Evolutionary conservation across 2,113 vertebrate species (phyloP), one percentile per base, ranked within the genome.

Genomic region (Rhabdomys dilectus): DNA sequence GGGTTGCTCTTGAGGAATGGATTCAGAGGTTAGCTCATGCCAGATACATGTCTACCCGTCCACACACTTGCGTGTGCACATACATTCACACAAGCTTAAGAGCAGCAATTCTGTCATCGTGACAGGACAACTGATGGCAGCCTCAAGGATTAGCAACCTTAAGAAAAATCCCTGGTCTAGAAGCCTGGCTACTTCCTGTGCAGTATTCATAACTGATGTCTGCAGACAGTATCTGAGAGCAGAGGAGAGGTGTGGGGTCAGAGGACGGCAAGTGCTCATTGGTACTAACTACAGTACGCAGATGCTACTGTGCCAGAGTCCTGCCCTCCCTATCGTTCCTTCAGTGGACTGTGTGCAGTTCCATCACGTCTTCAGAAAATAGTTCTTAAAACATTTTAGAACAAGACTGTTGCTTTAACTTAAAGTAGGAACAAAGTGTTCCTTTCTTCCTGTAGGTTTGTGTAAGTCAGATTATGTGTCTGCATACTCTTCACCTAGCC

Each of bases 381-480:
- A 56, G 86, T 77, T 78, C 76, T 96, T 26, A 39, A 22, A 45
- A 68, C 60, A 39, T 96, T 66, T 93, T 24, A 84, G 70, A 92
- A 72, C 11, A 95, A 62, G 53, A 6, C 64, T 42, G 6, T 62
- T 87, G 36, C 90, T 96, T 84, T 96, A 16, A 36, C 75, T 91
- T 86, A 82, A 92, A 96, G n/a, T 91, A 89, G 84, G 91, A 92
- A 93, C 88, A 84, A 93, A 90, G 89, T 93, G 10, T 53, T 93
- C n/a, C 70, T 93, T 96, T 97, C 75, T 85, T 81, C 92, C 76
- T 64, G 1, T 91, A 99, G 99, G 99, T 95, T 95, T 98, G 96
- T 96, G 97, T 96, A 99, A 98, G 96, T 92, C 98, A 93, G 99
- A 99, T 92, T 95, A 29, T n/a, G 53, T 97, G 26, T 98, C 94